These are phyloP conservation scores for Axis porcinus DNA, from an alignment of 2,113 vertebrate species.

Conservation along the genomic window DNA sequence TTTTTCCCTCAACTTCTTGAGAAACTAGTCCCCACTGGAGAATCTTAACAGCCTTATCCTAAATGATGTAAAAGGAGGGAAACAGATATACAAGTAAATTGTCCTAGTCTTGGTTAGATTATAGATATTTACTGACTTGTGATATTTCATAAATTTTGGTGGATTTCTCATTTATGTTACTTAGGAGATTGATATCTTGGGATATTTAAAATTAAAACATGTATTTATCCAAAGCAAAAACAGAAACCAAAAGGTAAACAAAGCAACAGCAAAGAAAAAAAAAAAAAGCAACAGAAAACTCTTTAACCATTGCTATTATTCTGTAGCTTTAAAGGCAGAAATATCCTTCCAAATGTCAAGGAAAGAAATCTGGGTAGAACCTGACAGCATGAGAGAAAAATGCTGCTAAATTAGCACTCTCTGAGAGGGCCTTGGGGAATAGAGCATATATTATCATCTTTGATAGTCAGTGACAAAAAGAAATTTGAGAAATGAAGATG, in stretches of 20 bases:
- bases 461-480: constrained; percentile 26
- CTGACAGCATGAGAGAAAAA: constrained; percentile 26
- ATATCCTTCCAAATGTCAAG: neutral
- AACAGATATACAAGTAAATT: neutral
- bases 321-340: neutral
- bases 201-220: neutral
- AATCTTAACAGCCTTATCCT: neutral
- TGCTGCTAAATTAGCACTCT: constrained; percentile 14
- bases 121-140: neutral
- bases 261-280: neutral
- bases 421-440: neutral
- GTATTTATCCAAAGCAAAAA: neutral
- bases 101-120: neutral
- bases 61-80: neutral
- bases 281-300: neutral
- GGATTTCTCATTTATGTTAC: neutral
- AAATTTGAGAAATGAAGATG: constrained; percentile 31
- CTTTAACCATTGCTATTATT: neutral
- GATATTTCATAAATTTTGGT: neutral
- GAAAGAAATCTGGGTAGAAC: neutral
- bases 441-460: neutral
- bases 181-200: neutral
- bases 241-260: neutral
- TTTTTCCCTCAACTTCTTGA: neutral
- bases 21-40: neutral